Conservation (phyloP, 2,113 vertebrate genomes). For the Ascaphus truei region DNA sequence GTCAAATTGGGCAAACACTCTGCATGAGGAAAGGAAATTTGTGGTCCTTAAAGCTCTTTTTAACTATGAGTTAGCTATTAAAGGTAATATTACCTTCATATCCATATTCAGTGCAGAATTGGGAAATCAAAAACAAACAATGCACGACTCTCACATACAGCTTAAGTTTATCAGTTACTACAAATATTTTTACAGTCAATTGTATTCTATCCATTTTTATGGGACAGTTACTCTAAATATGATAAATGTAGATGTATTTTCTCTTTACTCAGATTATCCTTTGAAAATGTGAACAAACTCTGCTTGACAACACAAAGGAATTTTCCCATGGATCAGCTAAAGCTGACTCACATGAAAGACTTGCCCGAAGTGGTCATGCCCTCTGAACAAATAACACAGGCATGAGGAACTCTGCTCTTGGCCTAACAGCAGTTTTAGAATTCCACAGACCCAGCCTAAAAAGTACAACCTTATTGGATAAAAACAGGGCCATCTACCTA, state of each 20-base stretch:
- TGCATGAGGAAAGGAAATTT: too few relatives aligned
- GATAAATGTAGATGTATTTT: slow-evolving; percentile 48
- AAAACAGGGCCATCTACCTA: slow-evolving; percentile 41
- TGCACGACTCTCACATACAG: too few relatives aligned
- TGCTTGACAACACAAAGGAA: slow-evolving; percentile 75
- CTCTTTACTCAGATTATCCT: slow-evolving; percentile 57
- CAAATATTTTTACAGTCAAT: too few relatives aligned
- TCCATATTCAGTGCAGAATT: too few relatives aligned
- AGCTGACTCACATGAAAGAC: slow-evolving; percentile 76
- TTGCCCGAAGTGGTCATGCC: slow-evolving; percentile 73
- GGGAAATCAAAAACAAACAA: too few relatives aligned
- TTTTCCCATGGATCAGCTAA: slow-evolving; percentile 75
- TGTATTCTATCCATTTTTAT: too few relatives aligned
- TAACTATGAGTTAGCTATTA: too few relatives aligned
- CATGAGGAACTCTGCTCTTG: slow-evolving; percentile 62
- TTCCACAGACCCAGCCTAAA: slow-evolving; percentile 52
- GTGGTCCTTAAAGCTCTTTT: too few relatives aligned
- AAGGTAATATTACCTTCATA: too few relatives aligned
- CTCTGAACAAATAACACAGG: slow-evolving; percentile 75
- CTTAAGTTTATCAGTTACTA: too few relatives aligned
- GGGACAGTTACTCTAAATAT: slow-evolving; percentile 33
- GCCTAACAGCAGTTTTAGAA: slow-evolving; percentile 53
- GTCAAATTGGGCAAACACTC: too few relatives aligned
- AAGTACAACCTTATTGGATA: slow-evolving; percentile 50
- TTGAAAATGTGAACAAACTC: slow-evolving; percentile 61